Evolutionary conservation across 2,888 invertebrate species (phyloP), one percentile per base, ranked within the genome.

Genomic region (Drosophila yooni): DNA sequence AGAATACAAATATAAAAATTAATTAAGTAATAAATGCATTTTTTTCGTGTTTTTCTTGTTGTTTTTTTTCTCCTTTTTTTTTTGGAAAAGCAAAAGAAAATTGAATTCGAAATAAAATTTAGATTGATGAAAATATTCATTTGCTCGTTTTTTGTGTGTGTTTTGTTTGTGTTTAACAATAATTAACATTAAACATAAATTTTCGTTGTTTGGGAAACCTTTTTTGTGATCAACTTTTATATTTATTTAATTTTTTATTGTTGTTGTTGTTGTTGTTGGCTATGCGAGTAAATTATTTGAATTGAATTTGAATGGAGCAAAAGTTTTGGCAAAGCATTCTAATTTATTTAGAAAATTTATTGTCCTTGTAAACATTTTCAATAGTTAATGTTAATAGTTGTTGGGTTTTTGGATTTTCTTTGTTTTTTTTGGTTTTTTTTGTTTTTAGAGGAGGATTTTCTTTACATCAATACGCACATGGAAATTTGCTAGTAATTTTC

Each of bases 1-100:
- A 72, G 80, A 81, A 87, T 88, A 89, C 76, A 83, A 83, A 80
- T 86, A 89, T 89, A 86, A 89, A 87, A 89, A 85, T 81, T 82
- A 89, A 78, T 89, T 81, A 90, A 88, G 90, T 89, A 83, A 86
- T 88, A 88, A 83, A 88, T 90, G 90, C 89, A 86, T 74, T 75
- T 81, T 83, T 77, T 79, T 56, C 38, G 27, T n/a, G 54, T 18
- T 21, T 76, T 63, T 77, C 73, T 65, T 73, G 57, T 59, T 52
- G 60, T 51, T 33, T 65, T 46, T 13, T 5, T 21, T 21, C 3
- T 71, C 65, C 57, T 54, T 61, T 62, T 70, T 70, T 74, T 70
- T 70, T 74, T 88, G 89, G 82, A 89, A 89, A 86, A 86, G 85
- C 90, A 88, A 76, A 78, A 80, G 74, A 73, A 82, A 81, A 76